Evolutionary conservation across 2,797 vertebrate genomes (phyloP).

Genomic region (Pygocentrus nattereri): DNA sequence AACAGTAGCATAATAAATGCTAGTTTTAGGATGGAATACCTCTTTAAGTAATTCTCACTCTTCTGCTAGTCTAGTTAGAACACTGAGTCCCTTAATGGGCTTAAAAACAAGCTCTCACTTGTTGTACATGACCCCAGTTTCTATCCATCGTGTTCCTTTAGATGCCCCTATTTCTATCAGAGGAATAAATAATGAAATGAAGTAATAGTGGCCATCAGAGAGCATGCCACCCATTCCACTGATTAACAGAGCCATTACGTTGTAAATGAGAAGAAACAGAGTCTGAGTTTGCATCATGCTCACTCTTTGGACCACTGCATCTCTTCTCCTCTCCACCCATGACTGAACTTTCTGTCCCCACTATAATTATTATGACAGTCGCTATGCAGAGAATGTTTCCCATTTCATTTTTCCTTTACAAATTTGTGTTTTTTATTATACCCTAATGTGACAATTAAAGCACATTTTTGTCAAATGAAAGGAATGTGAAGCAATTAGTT

Average conservation of each 20-base stretch:
- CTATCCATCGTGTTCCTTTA: not conserved
- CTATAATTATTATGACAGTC: conserved; percentile 76
- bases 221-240: conserved; percentile 17
- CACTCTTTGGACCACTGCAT: conserved; percentile 75
- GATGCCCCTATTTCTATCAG: not conserved
- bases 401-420: conserved; percentile 67
- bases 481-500: conserved; percentile 85
- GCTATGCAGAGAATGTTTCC: conserved; percentile 78
- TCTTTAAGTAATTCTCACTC: too few relatives aligned
- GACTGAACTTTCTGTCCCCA: conserved; percentile 64
- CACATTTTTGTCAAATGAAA: conserved; percentile 79
- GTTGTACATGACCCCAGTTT: not conserved
- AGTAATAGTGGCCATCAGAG: conserved; percentile 19
- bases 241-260: conserved; percentile 31
- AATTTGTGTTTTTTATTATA: conserved; percentile 76
- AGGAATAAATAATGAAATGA: conserved; percentile 7
- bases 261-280: conserved; percentile 40
- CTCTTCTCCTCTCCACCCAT: conserved; percentile 62
- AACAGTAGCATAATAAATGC: too few relatives aligned
- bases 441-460: conserved; percentile 77
- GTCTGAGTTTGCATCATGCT: conserved; percentile 21
- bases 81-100: not conserved
- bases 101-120: not conserved
- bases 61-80: not conserved
- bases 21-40: too few relatives aligned